Evolutionary conservation across 2,888 invertebrate genomes (phyloP), one percentile per base, ranked within the genome.

Genomic region (Mongoloraphidia duomilia): DNA sequence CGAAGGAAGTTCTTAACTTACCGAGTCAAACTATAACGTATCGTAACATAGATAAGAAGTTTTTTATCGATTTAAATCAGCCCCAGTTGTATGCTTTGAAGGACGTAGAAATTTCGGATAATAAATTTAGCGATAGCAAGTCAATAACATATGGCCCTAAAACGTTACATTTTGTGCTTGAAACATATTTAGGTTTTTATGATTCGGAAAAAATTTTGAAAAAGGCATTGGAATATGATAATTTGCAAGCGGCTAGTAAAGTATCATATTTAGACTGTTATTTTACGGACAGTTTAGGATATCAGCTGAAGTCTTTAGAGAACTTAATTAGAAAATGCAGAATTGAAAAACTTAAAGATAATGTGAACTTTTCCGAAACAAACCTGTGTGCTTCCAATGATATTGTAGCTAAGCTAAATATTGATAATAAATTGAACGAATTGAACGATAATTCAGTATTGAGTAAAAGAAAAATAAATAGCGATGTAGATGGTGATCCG

Each of bases 171-270:
- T 67, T 61, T 50, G 61, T 61, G 9, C 55, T 69, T 40, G 64
- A 68, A 56, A 60, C 60, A 2, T 69, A 67, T 52, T 59, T 59
- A 44, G 65, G 64, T n/a, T 62, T 63, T 50, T 69, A 68, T 51
- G 68, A 69, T 52, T 61, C 61, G 1, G 69, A 69, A 47, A 62
- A 56, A 49, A 57, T 68, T 12, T 52, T 66, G 44, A 59, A 60
- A 10, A 63, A 62, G 54, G 67, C 68, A 53, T 57, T 66, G 41
- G 61, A 66, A 45, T 57, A 58, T 42, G 59, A 61, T 34, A 67
- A 67, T 58, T 63, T 61, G 47, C 67, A 68, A 55, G 67, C 65
- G 0, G 68, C 67, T 2, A 66, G 67, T 53, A 68, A 68, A 59
- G 59, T 66, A 11, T 63, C 67, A 1, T 60, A 65, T 39, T 54